A percentile compares a stretch with the other conserved stretches of the same genome.
These are phyloP conservation scores for Butorides virescens DNA, from an alignment of 2,113 vertebrate genomes.

Conservation along the genomic window DNA sequence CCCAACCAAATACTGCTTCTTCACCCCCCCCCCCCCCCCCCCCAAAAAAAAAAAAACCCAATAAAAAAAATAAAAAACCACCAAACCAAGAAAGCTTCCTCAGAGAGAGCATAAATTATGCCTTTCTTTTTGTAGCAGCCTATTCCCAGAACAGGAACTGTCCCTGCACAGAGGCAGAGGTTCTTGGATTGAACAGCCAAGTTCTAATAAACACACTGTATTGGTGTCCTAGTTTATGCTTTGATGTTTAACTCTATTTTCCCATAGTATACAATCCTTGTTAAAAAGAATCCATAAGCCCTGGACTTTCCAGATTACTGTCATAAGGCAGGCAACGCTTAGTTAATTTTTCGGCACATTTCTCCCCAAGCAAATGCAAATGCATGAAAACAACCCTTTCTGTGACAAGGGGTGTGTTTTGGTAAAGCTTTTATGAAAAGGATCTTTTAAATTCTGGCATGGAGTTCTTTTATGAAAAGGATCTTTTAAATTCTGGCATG, in stretches of 20 bases:
- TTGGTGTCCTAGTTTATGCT: neutral
- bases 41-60: neutral
- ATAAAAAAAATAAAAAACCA: neutral
- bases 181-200: neutral
- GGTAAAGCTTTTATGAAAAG: neutral
- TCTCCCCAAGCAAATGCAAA: neutral
- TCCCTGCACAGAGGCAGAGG: neutral
- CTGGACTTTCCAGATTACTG: neutral
- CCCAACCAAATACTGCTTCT: neutral
- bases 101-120: neutral
- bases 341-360: neutral
- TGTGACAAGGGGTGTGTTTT: neutral
- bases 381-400: neutral
- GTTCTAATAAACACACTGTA: neutral
- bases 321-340: neutral
- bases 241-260: neutral
- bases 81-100: neutral
- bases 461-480: neutral
- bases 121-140: neutral
- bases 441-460: neutral
- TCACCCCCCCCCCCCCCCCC: too few relatives aligned
- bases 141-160: neutral
- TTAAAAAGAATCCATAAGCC: neutral
- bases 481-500: neutral
- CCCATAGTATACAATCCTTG: neutral